A percentile compares a stretch with the other conserved stretches of the same genome.
These are phyloP conservation scores for Aegithalos caudatus DNA, from an alignment of 2,113 vertebrate species.

Conservation along the genomic window DNA sequence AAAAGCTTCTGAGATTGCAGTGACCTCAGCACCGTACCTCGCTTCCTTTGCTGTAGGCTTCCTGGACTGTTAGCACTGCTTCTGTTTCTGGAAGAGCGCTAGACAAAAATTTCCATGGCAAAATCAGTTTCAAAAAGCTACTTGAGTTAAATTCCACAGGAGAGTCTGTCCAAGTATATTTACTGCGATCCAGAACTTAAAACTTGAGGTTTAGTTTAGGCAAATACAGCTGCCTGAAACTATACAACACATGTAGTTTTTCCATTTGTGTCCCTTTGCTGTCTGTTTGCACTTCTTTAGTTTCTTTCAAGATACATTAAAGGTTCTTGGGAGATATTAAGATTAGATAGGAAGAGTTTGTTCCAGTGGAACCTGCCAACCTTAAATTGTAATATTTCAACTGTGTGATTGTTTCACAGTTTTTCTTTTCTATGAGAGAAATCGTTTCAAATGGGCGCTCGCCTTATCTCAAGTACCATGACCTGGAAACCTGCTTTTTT, in stretches of 20 bases:
- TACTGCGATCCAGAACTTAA: conserved; percentile 15
- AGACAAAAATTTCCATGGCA: conserved; percentile 13
- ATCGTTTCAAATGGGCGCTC: background rate
- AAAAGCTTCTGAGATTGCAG: background rate
- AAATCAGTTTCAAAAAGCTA: conserved; percentile 17
- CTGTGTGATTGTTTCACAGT: conserved; percentile 31
- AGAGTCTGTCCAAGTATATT: conserved; percentile 20
- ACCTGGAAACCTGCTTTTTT: conserved; percentile 23
- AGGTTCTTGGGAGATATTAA: conserved; percentile 39
- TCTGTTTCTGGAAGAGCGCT: background rate
- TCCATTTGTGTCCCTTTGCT: conserved; percentile 32
- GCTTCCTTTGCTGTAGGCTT: background rate
- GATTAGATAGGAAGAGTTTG: conserved; percentile 45
- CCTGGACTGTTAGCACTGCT: conserved; percentile 18
- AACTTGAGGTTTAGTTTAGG: conserved; percentile 50
- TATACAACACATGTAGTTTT: conserved; percentile 18
- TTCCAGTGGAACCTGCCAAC: conserved; percentile 52
- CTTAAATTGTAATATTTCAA: conserved; percentile 35
- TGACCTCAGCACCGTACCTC: background rate
- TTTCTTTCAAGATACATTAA: conserved; percentile 58
- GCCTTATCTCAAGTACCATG: background rate
- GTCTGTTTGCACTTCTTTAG: conserved; percentile 58
- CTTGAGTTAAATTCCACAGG: conserved; percentile 4
- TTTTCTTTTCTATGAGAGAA: background rate
- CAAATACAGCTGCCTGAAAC: conserved; percentile 37